Evolutionary conservation across 30 jellyfish, hydroid and myxozoan species (phyloP).

Genomic region (Hydra vulgaris): DNA sequence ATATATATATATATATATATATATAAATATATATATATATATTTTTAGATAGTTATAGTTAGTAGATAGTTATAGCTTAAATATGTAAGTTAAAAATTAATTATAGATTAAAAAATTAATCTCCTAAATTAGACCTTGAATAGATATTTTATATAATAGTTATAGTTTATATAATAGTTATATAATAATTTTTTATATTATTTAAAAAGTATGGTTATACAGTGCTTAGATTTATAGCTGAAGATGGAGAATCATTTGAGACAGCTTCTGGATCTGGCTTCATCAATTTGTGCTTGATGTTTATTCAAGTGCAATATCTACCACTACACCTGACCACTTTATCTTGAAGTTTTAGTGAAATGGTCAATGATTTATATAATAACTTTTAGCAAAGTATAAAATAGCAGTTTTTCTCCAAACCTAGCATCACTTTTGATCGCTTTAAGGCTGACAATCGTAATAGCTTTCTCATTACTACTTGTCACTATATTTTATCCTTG

Average conservation of each 20-base stretch:
- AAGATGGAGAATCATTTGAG: neutral
- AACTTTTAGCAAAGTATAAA: neutral
- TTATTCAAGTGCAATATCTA: neutral
- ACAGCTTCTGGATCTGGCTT: neutral
- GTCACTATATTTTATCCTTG: neutral
- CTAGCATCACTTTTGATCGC: neutral
- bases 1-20: no score
- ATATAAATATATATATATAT: no score
- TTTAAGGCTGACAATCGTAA: neutral
- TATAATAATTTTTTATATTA: no score
- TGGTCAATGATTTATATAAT: neutral
- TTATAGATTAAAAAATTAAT: no score
- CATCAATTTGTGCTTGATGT: neutral
- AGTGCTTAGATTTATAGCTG: neutral
- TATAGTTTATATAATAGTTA: no score
- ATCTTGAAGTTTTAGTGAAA: neutral
- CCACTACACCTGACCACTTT: neutral
- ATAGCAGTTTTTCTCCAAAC: neutral
- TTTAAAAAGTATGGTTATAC: neutral
- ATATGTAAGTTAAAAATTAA: no score
- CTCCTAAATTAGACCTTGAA: no score
- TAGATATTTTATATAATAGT: no score
- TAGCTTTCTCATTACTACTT: neutral
- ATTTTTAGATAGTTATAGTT: no score
- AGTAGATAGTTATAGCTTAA: no score